Evolutionary conservation across 2,113 vertebrate species (phyloP).

Genomic region (Regulus satrapa): DNA sequence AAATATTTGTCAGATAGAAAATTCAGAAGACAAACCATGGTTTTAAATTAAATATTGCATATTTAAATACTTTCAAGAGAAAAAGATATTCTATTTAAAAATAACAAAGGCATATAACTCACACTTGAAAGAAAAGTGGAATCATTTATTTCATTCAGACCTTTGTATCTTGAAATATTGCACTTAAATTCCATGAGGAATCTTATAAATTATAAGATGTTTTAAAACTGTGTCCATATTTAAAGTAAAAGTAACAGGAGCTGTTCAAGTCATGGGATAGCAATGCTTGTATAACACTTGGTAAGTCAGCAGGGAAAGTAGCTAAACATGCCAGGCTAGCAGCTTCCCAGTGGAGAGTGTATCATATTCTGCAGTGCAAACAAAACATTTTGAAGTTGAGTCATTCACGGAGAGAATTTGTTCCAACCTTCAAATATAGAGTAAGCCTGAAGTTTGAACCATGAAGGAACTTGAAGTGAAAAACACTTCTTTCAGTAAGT

Average conservation of each 20-base stretch:
- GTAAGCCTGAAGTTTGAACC: neutral
- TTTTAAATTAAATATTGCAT: neutral
- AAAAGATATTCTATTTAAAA: neutral
- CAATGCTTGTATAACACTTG: slow-evolving; percentile 20
- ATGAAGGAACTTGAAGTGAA: neutral
- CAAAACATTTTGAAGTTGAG: slow-evolving; percentile 16
- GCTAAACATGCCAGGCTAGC: neutral
- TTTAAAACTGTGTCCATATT: neutral
- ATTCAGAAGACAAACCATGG: neutral
- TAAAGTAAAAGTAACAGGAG: neutral
- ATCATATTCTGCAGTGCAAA: slow-evolving; percentile 34
- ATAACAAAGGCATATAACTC: neutral
- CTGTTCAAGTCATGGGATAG: neutral
- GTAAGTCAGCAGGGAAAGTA: slow-evolving; percentile 21
- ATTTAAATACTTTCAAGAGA: neutral
- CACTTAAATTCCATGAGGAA: neutral
- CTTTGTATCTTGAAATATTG: neutral
- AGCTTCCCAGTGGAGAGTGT: neutral
- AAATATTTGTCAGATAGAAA: slow-evolving; percentile 12
- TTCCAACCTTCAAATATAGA: slow-evolving; percentile 11
- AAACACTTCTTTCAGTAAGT: neutral
- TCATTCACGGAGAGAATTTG: neutral
- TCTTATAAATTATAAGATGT: neutral
- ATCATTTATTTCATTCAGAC: neutral
- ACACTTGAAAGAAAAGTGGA: neutral